These are phyloP conservation scores for Arvicola amphibius DNA, from an alignment of 2,797 vertebrate genomes.

Conservation along the genomic window DNA sequence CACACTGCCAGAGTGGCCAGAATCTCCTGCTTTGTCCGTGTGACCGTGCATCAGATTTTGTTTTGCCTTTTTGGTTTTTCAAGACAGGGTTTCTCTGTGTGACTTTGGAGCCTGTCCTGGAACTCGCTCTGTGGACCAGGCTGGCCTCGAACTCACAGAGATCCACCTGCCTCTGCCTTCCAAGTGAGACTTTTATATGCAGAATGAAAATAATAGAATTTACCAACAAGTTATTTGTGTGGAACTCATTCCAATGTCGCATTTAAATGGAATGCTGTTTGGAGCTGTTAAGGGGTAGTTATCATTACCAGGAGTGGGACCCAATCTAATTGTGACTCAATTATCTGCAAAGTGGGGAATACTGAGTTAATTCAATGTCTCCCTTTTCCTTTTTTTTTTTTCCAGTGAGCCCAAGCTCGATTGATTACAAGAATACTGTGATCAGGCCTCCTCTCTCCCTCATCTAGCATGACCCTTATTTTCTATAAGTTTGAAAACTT, in stretches of 20 bases:
- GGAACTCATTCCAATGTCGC: neutral
- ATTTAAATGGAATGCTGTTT: neutral
- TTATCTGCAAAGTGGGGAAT: neutral
- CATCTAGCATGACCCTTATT: too few species aligned
- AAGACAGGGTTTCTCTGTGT: too few species aligned
- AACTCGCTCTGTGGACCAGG: too few species aligned
- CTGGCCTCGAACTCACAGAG: too few species aligned
- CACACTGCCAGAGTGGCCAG: neutral
- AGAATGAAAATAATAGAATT: neutral
- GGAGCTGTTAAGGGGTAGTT: neutral
- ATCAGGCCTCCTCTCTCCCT: neutral
- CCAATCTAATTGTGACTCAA: neutral
- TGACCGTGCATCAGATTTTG: neutral
- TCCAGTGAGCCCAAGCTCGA: neutral
- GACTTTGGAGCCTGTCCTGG: too few species aligned
- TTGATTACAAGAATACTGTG: too few species aligned
- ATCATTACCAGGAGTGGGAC: neutral
- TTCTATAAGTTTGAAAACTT: neutral
- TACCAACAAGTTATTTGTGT: neutral
- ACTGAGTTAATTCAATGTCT: neutral
- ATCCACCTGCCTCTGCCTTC: too few species aligned
- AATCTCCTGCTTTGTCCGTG: neutral
- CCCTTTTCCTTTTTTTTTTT: neutral
- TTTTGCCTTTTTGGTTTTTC: too few species aligned
- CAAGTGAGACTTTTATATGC: neutral